Evolutionary conservation across 2,888 invertebrate genomes (phyloP).

Genomic region (Busseola fusca): DNA sequence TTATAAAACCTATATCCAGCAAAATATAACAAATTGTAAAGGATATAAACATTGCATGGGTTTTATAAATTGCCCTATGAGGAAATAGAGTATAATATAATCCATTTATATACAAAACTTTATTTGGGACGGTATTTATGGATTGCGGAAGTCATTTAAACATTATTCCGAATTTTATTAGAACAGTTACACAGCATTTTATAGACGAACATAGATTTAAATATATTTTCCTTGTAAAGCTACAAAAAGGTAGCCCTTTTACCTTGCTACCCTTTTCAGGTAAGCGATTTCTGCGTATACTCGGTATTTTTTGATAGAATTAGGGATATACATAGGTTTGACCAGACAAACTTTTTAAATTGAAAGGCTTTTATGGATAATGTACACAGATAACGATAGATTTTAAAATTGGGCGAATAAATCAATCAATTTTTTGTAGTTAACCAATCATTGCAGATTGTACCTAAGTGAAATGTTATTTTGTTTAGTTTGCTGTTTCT

Average conservation of each 20-base stretch:
- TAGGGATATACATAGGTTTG: background rate
- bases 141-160: background rate
- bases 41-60: background rate
- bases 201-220: background rate
- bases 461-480: background rate
- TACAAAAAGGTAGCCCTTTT: background rate
- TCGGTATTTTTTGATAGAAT: too few species aligned
- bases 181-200: background rate
- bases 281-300: background rate
- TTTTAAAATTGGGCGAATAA: background rate
- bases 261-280: background rate
- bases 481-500: background rate
- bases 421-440: background rate
- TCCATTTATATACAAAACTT: background rate
- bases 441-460: background rate
- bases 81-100: background rate
- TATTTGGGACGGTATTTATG: background rate
- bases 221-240: background rate
- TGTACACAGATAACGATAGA: background rate
- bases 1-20: slow-evolving; percentile 4
- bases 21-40: slow-evolving; percentile 5
- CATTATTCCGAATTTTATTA: background rate
- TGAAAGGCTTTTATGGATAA: background rate
- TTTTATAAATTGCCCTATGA: background rate
- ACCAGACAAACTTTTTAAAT: too few species aligned